Base-by-base conservation (phyloP, 1,140 invertebrate species). In the Pomacea maculata region DNA sequence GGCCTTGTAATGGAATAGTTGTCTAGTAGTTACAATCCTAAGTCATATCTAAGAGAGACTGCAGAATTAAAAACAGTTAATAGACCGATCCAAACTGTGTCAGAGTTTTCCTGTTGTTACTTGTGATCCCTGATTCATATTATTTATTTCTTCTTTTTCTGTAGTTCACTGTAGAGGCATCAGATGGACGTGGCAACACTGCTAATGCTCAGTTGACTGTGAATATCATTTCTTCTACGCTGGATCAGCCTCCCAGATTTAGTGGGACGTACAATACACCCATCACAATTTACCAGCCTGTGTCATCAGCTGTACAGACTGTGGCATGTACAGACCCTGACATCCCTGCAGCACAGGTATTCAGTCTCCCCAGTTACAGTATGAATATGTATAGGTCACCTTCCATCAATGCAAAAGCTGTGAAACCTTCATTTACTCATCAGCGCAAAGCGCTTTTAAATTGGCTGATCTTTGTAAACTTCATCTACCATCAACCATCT, bases 141-240 rank as follows among this genome's bases (percentile, higher is more conserved):
- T 67, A 78, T 65, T 67, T 68, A 67, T 21, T 73, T 45, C 34
- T 14, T 80, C 21, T 71, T 67, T 61, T 57, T 11, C 67, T 63
- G 14, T 74, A 82, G 81, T 78, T 82, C 52, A 64, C 55, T 45
- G 78, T 82, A 19, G 6, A 34, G 17, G 81, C 81, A 52, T 75
- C 64, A 10, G 78, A 79, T 61, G 73, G 67, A 9, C 63, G 73
- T 67, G 81, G 73, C 57, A 63, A 45, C 19, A 21, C 73, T 0
- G 73, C 73, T 14, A 63, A 64, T 52, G 78, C 78, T 21, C 61
- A 12, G 8, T 73, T 79, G 14, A n/a, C 45, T 9, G 68, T 82
- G 10, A 68, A 63, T 6, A 73, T 83, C 4, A 54, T 12, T 4
- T 34, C 74, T 21, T 19, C 52, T 15, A 54, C 64, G 29, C 10